Percentiles rank a stretch among this genome's conserved stretches.
These are phyloP conservation scores for Sebastes nivosus DNA, from an alignment of 2,797 vertebrate species.

Conservation along the genomic window DNA sequence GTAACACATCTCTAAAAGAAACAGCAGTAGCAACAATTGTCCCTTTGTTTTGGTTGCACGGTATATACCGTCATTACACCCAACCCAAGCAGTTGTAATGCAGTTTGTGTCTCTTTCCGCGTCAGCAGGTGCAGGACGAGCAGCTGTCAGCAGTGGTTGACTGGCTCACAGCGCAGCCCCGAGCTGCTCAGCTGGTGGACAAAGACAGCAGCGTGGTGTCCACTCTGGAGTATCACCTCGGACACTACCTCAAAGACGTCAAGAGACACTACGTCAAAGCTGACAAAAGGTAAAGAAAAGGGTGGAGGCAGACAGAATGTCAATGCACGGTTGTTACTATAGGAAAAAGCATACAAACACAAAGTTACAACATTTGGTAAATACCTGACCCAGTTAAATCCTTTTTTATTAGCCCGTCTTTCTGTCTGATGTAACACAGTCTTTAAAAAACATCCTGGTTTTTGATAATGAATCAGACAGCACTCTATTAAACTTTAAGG, in stretches of 20 bases:
- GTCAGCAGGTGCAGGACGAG: conserved; percentile 93
- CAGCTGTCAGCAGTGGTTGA: conserved; percentile 93
- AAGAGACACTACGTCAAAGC: conserved; percentile 93
- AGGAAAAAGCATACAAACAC: too few species aligned
- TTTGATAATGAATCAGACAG: not conserved
- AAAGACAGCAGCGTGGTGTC: conserved; percentile 94
- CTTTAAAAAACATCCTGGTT: not conserved
- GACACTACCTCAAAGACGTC: conserved; percentile 95
- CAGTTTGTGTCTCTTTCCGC: not conserved
- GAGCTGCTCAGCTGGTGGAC: conserved; percentile 95
- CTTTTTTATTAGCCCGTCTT: not conserved
- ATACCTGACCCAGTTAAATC: not conserved
- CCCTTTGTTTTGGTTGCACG: too few species aligned
- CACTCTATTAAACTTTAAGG: not conserved
- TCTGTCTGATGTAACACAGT: not conserved
- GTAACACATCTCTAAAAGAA: not conserved
- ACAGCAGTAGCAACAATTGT: not conserved
- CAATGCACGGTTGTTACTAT: too few species aligned
- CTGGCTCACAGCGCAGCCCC: conserved; percentile 94
- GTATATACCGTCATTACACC: too few species aligned
- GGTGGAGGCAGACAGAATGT: not conserved
- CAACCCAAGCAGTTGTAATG: not conserved
- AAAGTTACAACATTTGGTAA: too few species aligned
- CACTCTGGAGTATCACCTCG: conserved; percentile 92
- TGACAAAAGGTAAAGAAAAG: conserved; percentile 89